phyloP scores from a whole-genome alignment of 2,113 vertebrate genomes.

The Myotis lucifugus region DNA sequence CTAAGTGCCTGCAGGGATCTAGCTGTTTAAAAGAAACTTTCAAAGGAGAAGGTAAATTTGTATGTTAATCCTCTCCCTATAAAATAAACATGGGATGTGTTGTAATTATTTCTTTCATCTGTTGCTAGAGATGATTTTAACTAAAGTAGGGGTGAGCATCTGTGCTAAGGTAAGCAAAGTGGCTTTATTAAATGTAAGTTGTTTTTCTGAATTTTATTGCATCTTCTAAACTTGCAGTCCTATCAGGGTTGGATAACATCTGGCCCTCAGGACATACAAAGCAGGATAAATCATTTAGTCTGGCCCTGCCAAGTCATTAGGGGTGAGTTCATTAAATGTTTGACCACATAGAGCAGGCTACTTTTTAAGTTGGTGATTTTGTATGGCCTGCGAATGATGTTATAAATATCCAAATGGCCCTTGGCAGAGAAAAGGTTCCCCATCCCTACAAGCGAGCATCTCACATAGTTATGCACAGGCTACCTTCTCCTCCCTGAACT shows the following conservation, averaged over 20 bases:
- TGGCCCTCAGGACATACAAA: too few species aligned
- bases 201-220: constrained; percentile 62
- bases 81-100: constrained; percentile 72
- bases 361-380: too few species aligned
- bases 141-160: constrained; percentile 51
- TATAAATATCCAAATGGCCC: too few species aligned
- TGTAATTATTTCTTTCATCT: constrained; percentile 74
- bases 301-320: too few species aligned
- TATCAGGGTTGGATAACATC: neutral
- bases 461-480: neutral
- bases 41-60: constrained; percentile 75
- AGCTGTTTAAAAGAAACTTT: constrained; percentile 66
- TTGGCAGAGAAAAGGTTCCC: too few species aligned
- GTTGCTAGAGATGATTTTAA: constrained; percentile 50
- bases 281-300: too few species aligned
- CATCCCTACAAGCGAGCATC: constrained; percentile 42
- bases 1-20: constrained; percentile 64
- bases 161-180: constrained; percentile 66
- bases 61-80: constrained; percentile 74
- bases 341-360: too few species aligned
- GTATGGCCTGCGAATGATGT: too few species aligned
- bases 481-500: constrained; percentile 51
- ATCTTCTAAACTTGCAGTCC: constrained; percentile 37
- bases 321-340: too few species aligned
- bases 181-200: constrained; percentile 54